phyloP scores from a whole-genome alignment of 2,888 invertebrate species.

The Conus canariensis region DNA sequence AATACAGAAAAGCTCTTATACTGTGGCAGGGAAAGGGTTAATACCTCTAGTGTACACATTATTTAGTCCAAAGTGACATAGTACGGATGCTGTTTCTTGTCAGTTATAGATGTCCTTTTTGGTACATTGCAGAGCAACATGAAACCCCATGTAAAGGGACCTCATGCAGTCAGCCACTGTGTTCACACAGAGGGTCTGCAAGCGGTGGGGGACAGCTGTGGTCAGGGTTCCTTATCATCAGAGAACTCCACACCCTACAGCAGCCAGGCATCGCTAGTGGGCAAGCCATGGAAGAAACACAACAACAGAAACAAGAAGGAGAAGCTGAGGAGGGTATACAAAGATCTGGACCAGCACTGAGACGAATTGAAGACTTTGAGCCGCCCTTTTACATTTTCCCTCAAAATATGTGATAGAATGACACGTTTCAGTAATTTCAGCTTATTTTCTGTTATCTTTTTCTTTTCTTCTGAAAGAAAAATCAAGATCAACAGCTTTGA shows the following conservation, averaged over 20 bases:
- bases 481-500: too few species aligned
- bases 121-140: neutral
- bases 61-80: too few species aligned
- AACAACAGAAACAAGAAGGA: conserved; percentile 94
- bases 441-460: too few species aligned
- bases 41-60: too few species aligned
- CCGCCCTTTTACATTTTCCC: too few species aligned
- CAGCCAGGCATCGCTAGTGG: conserved; percentile 78
- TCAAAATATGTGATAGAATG: too few species aligned
- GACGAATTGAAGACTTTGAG: too few species aligned
- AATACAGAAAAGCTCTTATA: too few species aligned
- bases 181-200: conserved; percentile 56
- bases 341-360: conserved; percentile 80
- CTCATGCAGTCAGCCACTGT: conserved; percentile 54
- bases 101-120: neutral
- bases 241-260: conserved; percentile 37
- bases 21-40: too few species aligned
- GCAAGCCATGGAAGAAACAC: conserved; percentile 91
- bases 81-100: too few species aligned
- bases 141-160: conserved; percentile 64
- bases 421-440: too few species aligned
- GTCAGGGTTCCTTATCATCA: neutral
- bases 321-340: conserved; percentile 91
- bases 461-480: too few species aligned
- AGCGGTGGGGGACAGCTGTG: conserved; percentile 42